Evolutionary conservation across 2,113 vertebrate species (phyloP).

Genomic region (Pogona vitticeps): DNA sequence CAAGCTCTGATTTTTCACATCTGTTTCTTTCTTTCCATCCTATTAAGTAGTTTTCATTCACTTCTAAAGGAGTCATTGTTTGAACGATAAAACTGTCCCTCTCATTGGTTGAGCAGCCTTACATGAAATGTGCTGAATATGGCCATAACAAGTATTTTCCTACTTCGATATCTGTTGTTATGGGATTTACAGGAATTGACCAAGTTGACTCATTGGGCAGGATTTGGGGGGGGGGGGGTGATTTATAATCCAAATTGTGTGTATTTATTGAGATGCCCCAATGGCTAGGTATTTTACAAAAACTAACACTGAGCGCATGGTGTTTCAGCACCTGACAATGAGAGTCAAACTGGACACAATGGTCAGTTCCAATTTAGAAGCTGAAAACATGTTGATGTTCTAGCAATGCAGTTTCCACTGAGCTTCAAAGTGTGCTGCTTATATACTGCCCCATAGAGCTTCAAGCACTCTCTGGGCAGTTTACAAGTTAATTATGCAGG

Average conservation of each 20-base stretch:
- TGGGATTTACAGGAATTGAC: not conserved
- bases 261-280: not conserved
- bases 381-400: too few species aligned
- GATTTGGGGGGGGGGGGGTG: too few species aligned
- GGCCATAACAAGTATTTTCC: not conserved
- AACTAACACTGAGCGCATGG: not conserved
- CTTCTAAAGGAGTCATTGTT: not conserved
- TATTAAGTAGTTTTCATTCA: not conserved
- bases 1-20: too few species aligned
- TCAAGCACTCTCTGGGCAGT: too few species aligned
- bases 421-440: too few species aligned
- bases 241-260: too few species aligned
- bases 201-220: too few species aligned
- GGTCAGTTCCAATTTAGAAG: too few species aligned
- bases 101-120: not conserved
- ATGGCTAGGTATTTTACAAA: not conserved
- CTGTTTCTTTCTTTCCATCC: not conserved
- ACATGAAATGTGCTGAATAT: not conserved
- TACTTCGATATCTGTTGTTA: too few species aligned
- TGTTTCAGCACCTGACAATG: not conserved
- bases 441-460: too few species aligned
- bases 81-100: not conserved
- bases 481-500: too few species aligned
- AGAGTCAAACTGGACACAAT: not conserved
- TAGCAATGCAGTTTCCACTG: too few species aligned